These are phyloP conservation scores for Karalla daura DNA, from an alignment of 2,797 vertebrate genomes.

Conservation along the genomic window DNA sequence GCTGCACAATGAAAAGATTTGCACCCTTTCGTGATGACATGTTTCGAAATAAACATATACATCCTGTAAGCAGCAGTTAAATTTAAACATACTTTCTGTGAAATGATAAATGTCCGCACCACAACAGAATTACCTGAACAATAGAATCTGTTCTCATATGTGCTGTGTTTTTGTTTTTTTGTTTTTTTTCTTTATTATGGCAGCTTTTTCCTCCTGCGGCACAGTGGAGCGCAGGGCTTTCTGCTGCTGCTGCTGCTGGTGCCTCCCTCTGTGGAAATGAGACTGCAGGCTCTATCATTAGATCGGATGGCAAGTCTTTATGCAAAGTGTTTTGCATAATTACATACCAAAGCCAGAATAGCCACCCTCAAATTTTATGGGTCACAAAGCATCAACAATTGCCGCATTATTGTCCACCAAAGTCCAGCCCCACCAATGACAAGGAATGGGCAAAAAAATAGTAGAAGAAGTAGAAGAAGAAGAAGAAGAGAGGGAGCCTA, in stretches of 20 bases:
- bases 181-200: constrained; percentile 88
- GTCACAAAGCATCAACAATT: constrained; percentile 99
- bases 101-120: constrained; percentile 57
- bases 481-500: constrained; percentile 71
- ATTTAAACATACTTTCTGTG: constrained; percentile 43
- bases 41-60: constrained; percentile 10
- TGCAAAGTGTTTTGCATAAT: constrained; percentile 99
- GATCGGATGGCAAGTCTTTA: constrained; percentile 99
- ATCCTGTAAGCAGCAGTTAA: constrained; percentile 35
- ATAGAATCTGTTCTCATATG: constrained; percentile 74
- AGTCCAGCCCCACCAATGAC: constrained; percentile 92
- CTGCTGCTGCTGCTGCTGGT: constrained; percentile 81
- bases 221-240: constrained; percentile 85
- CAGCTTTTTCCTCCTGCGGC: constrained; percentile 82
- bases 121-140: constrained; percentile 68
- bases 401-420: constrained; percentile 98
- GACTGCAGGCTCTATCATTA: constrained; percentile 98
- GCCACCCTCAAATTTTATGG: constrained; percentile 99
- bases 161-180: constrained; percentile 85
- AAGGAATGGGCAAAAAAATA: constrained; percentile 74
- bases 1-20: neutral
- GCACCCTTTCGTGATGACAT: constrained; percentile 25
- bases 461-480: constrained; percentile 19
- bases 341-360: constrained; percentile 99
- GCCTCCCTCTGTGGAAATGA: constrained; percentile 91